Evolutionary conservation across 2,797 vertebrate genomes (phyloP).

Genomic region (Neopelma chrysocephalum): DNA sequence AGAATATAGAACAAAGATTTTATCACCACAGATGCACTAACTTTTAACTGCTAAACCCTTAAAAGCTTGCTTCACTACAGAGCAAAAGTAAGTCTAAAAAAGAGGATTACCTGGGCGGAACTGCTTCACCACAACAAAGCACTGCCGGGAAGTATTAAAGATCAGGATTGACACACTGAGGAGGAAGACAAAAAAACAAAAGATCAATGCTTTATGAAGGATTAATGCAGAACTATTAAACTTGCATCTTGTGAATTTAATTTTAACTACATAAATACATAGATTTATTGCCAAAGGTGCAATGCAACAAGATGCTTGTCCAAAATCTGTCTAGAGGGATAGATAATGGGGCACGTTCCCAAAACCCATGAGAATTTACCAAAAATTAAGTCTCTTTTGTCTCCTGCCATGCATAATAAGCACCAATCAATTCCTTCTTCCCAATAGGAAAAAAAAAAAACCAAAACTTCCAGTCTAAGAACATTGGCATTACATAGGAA

Average conservation of each 20-base stretch:
- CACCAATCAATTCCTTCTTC: not conserved
- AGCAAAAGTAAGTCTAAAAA: conserved; percentile 49
- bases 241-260: not conserved
- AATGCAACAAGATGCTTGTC: not conserved
- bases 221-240: not conserved
- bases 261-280: not conserved
- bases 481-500: not conserved
- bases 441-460: not conserved
- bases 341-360: not conserved
- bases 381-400: not conserved
- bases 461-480: not conserved
- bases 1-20: conserved; percentile 51
- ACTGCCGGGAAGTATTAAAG: conserved; percentile 89
- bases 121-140: conserved; percentile 96
- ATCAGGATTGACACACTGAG: conserved; percentile 90
- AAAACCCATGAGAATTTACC: not conserved
- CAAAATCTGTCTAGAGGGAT: not conserved
- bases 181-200: not conserved
- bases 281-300: not conserved
- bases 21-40: conserved; percentile 45
- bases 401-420: not conserved
- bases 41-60: conserved; percentile 54
- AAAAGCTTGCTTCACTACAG: conserved; percentile 33
- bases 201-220: conserved; percentile 49
- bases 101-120: conserved; percentile 90